A percentile compares a stretch with the other conserved stretches of the same genome.
phyloP scores from a whole-genome alignment of 2,888 invertebrate genomes.

The Barypeithes pellucidus region DNA sequence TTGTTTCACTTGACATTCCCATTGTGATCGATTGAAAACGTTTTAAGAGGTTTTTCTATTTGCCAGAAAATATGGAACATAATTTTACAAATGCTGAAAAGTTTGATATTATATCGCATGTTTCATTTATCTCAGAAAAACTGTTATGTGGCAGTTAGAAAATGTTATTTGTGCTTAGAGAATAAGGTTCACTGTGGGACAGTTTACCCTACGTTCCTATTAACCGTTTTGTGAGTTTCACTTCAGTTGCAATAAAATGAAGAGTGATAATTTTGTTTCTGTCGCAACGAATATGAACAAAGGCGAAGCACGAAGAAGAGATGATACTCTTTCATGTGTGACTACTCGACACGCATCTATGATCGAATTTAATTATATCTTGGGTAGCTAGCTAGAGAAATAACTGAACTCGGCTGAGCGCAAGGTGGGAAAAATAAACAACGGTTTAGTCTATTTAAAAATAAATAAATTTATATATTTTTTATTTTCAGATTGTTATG shows the following conservation, averaged over 20 bases:
- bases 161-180: too few species aligned
- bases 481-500: too few species aligned
- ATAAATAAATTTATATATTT: not conserved
- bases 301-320: slow-evolving; percentile 36
- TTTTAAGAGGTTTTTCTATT: too few species aligned
- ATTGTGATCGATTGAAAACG: too few species aligned
- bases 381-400: slow-evolving; percentile 38
- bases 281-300: slow-evolving; percentile 34
- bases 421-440: slow-evolving; percentile 7
- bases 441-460: not conserved
- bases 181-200: too few species aligned
- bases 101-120: too few species aligned
- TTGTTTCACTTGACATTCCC: too few species aligned
- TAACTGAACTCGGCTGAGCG: slow-evolving; percentile 37
- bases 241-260: slow-evolving; percentile 24
- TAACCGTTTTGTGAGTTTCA: slow-evolving; percentile 9
- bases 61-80: too few species aligned
- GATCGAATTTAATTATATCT: slow-evolving; percentile 45
- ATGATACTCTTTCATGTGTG: slow-evolving; percentile 47
- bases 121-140: too few species aligned
- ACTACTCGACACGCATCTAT: slow-evolving; percentile 49
- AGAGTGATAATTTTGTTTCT: slow-evolving; percentile 9
- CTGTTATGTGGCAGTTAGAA: too few species aligned
- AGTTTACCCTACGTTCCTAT: not conserved
- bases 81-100: too few species aligned